Base-by-base conservation (phyloP, 2,888 invertebrate species). In the Corbicula japonica region DNA sequence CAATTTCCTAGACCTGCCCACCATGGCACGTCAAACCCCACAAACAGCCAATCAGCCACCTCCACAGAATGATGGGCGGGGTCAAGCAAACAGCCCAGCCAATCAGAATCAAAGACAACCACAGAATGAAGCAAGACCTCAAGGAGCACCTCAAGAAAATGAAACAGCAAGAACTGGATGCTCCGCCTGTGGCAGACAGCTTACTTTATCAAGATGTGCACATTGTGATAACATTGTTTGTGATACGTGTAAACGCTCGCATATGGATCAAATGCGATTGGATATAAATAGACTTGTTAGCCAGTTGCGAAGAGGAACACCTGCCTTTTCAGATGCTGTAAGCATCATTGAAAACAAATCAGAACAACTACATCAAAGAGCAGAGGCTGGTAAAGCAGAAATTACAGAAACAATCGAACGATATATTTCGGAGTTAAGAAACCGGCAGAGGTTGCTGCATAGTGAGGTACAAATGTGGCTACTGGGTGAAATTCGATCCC, bases 211-310 rank as follows among this genome's bases (percentile, higher is more conserved):
- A 92, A 96, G 97, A 61, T 99, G 99, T 94, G 96, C 97, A 32
- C 99, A 99, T 94, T 99, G 99, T 94, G 98, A 99, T 92, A 98
- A 98, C 93, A 97, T 98, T 94, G 97, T 99, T 83, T 99, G 99
- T 94, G 96, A 97, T 87, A 98, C 98, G 92, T 99, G 99, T 94
- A 98, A 85, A 62, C 79, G 98, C 94, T 98, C 82, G 21, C 90
- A 91, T 70, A 84, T 89, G 68, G 84, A 87, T 34, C 87, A 87
- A 58, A 65, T 88, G 8, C 81, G 87, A 30, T 58, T 84, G 76
- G 98, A 98, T 95, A 97, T 98, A 54, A 95, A 96, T 79, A 95
- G 98, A 91, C 96, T 98, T 76, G 97, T 97, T 92, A 97, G 87
- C 69, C 93, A 93, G 80, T 86, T 94, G 21, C 83, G 93, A 75